Evolutionary conservation across 2,888 invertebrate genomes (phyloP).

Genomic region (Strigamia maritima): DNA sequence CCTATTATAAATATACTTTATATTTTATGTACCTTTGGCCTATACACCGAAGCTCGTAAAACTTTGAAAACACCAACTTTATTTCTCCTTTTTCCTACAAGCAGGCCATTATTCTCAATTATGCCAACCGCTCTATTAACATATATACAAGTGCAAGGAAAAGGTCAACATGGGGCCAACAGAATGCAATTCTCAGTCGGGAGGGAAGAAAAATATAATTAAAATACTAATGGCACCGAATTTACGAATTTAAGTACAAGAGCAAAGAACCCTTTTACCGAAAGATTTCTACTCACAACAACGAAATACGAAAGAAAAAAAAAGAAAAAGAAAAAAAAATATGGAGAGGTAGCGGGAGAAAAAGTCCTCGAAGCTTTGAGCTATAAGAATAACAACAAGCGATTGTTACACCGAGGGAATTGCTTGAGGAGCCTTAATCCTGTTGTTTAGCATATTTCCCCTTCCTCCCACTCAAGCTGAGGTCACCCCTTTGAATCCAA

Average conservation of each 20-base stretch:
- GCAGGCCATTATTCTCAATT: conserved; percentile 21
- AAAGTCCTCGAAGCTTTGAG: neutral
- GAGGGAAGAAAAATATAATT: conserved; percentile 17
- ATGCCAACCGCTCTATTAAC: conserved; percentile 27
- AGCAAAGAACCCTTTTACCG: conserved; percentile 13
- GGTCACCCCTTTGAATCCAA: conserved; percentile 26
- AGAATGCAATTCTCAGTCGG: conserved; percentile 10
- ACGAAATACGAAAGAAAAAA: neutral
- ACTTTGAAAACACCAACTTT: conserved; percentile 5
- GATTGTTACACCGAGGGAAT: conserved; percentile 18
- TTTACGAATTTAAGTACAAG: conserved; percentile 12
- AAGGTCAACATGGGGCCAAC: conserved; percentile 24
- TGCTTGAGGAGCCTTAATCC: conserved; percentile 23
- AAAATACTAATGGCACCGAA: conserved; percentile 27
- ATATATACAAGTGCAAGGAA: conserved; percentile 27
- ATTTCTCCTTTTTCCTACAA: conserved; percentile 6
- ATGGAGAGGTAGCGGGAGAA: neutral
- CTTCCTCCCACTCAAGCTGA: conserved; percentile 12
- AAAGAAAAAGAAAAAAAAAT: neutral
- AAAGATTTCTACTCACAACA: neutral
- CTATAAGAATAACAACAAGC: conserved; percentile 23
- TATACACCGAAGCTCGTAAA: conserved; percentile 11
- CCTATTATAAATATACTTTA: conserved; percentile 24
- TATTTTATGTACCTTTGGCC: conserved; percentile 27
- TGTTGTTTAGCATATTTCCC: conserved; percentile 27